Base-by-base conservation (phyloP, 1,140 invertebrate genomes). In the Drosophila pseudoananassae region DNA sequence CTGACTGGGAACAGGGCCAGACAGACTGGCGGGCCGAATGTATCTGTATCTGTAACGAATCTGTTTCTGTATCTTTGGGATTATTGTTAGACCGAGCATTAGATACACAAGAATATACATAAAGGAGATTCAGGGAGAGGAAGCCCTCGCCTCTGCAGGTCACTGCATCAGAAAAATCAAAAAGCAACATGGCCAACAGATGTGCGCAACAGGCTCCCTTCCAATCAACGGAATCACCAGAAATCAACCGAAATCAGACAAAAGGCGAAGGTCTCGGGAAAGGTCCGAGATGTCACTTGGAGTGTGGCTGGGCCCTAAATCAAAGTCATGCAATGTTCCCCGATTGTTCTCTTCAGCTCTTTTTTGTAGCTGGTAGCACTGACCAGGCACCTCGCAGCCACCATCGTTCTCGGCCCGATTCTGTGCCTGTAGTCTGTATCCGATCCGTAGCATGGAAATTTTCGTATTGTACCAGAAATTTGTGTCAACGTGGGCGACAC, bases 401-500 rank as follows among this genome's bases (percentile, higher is more conserved):
- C 40, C 40, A 75, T n/a, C 40, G 68, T n/a, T 46, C 43, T 46
- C n/a, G 43, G 17, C 4, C 43, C 15, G 43, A 52, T 38, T 27
- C 46, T 25, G 36, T 52, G 31, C 36, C 14, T 53, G 36, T 53
- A 53, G 29, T 69, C 38, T 72, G 53, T 66, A 56, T 72, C 51
- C 60, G 31, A 27, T 75, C 55, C 45, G 56, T 46, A 70, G 75
- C 79, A 83, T 83, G 75, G 59, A 75, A 65, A 80, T 80, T 60
- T 79, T 60, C 31, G 54, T 75, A 52, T 76, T 76, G 77, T 61
- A 57, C 70, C 46, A 46, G 45, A 83, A 83, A 78, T 76, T 83
- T 76, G 79, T 83, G 79, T 83, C 79, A 83, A 83, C 79, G 79
- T 83, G 79, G 79, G 79, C 79, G 79, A 83, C 58, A 60, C 53